phyloP scores from a whole-genome alignment of 2,797 vertebrate species.

The Lerista edwardsae region DNA sequence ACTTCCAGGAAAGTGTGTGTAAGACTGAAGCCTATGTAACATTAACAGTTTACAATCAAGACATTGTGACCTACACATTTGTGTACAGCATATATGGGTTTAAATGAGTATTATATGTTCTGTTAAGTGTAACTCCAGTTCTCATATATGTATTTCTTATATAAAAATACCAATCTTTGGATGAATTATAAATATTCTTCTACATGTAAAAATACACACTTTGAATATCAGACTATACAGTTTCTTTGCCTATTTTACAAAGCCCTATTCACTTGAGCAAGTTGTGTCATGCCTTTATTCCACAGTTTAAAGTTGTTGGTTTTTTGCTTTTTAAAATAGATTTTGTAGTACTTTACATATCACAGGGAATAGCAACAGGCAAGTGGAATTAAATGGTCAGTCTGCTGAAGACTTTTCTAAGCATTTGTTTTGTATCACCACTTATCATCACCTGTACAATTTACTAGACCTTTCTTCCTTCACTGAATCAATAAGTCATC shows the following conservation, averaged over 20 bases:
- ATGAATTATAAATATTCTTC: slow-evolving; percentile 44
- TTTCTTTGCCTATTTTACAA: slow-evolving; percentile 39
- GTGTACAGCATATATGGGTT: slow-evolving; percentile 50
- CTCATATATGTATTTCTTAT: slow-evolving; percentile 48
- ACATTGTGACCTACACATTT: slow-evolving; percentile 51
- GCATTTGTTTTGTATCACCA: slow-evolving; percentile 23
- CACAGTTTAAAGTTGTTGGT: slow-evolving; percentile 45
- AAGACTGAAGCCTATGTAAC: slow-evolving; percentile 31
- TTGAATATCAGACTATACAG: slow-evolving; percentile 39
- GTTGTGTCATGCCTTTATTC: slow-evolving; percentile 48
- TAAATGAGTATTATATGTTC: slow-evolving; percentile 61
- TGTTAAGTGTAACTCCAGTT: slow-evolving; percentile 64
- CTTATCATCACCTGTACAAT: background rate
- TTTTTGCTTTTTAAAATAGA: slow-evolving; percentile 59
- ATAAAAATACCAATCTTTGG: slow-evolving; percentile 36
- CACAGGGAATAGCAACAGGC: slow-evolving; percentile 54
- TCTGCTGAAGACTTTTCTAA: slow-evolving; percentile 60
- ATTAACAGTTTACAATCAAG: slow-evolving; percentile 40
- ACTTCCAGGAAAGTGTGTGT: too few relatives aligned
- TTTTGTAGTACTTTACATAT: slow-evolving; percentile 47
- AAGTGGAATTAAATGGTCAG: slow-evolving; percentile 45
- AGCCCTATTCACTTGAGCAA: slow-evolving; percentile 17
- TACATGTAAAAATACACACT: slow-evolving; percentile 39
- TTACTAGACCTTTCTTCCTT: slow-evolving; percentile 69
- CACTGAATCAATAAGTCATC: slow-evolving; percentile 62